These are phyloP conservation scores for Scolopax rusticola DNA, from an alignment of 2,797 vertebrate genomes.

Conservation along the genomic window DNA sequence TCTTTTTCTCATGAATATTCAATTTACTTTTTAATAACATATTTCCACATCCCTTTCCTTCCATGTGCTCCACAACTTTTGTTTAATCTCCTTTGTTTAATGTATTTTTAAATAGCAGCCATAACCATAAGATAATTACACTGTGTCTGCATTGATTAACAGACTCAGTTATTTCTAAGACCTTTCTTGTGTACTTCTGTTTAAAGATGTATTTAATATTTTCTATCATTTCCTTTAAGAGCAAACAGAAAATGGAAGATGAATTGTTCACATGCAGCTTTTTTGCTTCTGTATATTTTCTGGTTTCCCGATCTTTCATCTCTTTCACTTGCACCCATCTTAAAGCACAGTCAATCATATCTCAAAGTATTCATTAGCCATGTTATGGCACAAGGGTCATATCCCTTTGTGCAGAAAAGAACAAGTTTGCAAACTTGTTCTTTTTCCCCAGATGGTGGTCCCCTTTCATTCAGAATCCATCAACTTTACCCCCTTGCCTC, in stretches of 20 bases:
- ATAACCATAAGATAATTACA: not conserved
- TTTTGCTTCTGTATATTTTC: not conserved
- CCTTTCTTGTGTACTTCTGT: not conserved
- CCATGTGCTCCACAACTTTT: not conserved
- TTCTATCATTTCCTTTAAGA: not conserved
- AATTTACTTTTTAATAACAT: not conserved
- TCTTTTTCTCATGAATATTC: not conserved
- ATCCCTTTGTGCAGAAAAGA: not conserved
- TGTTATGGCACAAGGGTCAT: not conserved
- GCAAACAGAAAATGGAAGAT: not conserved
- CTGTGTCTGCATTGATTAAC: not conserved
- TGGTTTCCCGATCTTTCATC: accelerated
- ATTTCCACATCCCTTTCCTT: not conserved
- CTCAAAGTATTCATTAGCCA: not conserved
- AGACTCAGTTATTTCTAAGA: not conserved
- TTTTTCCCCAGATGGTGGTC: not conserved
- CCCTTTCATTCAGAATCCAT: not conserved
- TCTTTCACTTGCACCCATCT: not conserved
- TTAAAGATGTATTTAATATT: not conserved
- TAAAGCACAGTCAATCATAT: not conserved
- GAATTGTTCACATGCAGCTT: not conserved
- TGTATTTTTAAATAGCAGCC: not conserved
- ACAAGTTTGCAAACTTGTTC: not conserved
- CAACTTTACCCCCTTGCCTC: not conserved
- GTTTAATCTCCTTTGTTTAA: not conserved